Evolutionary conservation across 2,113 vertebrate species (phyloP), one percentile per base, ranked within the genome.

Genomic region (Heteronetta atricapilla): DNA sequence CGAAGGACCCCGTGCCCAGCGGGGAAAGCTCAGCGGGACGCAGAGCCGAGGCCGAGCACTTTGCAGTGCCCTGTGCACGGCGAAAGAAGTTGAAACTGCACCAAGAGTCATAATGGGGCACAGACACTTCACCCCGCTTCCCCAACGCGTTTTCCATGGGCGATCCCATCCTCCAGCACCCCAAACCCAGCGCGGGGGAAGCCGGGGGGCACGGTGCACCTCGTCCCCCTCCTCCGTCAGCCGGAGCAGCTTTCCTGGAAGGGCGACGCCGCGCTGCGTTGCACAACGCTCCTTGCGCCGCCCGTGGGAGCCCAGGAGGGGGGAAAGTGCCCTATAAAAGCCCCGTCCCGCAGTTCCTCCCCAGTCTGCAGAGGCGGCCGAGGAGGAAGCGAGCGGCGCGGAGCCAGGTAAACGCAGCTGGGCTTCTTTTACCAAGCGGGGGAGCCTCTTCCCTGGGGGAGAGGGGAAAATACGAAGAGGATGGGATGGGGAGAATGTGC

Each of bases 281-380:
- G 82, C 92, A 85, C 90, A 96, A 96, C 0, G 38, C 5, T 59
- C 72, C 70, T 94, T 96, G 85, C 84, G 85, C 89, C 18, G 44
- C 8, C 22, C 0, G 5, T 0, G 0, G 29, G 12, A 84, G 36
- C 44, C 3, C 46, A 22, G 46, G n/a, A 0, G 1, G 0, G 3
- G n/a, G 23, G 63, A 13, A 29, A 29, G 78, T 13, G n/a, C 78
- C 62, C 89, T 87, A 94, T 96, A 96, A 96, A 95, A 0, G 6
- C 1, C 0, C 0, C 9, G 0, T 7, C 44, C 64, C 10, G 33
- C 64, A 0, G 1, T 31, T 50, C 6, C 7, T 2, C 66, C 36
- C 21, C 85, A 96, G 66, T 52, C 70, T 2, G 58, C 11, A 0
- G 8, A 7, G 48, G 23, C 60, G 15, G 63, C 74, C 1, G 6